Evolutionary conservation across 2,113 vertebrate genomes (phyloP).

Genomic region (Maccullochella peelii): DNA sequence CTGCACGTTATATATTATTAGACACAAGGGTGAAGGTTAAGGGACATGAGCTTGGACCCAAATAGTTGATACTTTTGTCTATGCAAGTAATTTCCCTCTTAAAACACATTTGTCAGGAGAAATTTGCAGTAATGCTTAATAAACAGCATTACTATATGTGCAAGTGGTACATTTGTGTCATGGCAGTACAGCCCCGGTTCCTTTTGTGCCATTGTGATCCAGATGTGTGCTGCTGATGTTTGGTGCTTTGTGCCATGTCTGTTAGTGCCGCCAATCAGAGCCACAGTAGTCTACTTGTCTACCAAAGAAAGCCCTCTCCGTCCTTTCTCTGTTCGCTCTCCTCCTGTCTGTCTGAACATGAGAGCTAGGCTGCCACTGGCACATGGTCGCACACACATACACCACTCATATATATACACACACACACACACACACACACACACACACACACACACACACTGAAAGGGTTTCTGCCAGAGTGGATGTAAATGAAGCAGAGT

Average conservation of each 20-base stretch:
- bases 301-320: slow-evolving; percentile 58
- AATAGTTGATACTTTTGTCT: slow-evolving; percentile 38
- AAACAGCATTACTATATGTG: background rate
- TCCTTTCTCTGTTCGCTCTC: slow-evolving; percentile 42
- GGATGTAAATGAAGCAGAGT: slow-evolving; percentile 75
- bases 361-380: slow-evolving; percentile 70
- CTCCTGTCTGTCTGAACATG: slow-evolving; percentile 55
- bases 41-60: slow-evolving; percentile 21
- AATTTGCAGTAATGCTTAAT: background rate
- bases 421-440: slow-evolving; percentile 21
- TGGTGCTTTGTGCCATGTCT: slow-evolving; percentile 61
- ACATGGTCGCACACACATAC: slow-evolving; percentile 57
- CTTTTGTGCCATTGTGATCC: slow-evolving; percentile 23
- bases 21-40: slow-evolving; percentile 38
- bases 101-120: background rate
- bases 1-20: slow-evolving; percentile 51
- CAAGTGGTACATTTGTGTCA: slow-evolving; percentile 8
- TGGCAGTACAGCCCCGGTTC: background rate
- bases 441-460: slow-evolving; percentile 15
- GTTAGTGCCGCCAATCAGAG: slow-evolving; percentile 45
- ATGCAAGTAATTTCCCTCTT: background rate
- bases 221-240: slow-evolving; percentile 65
- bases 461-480: slow-evolving; percentile 52
- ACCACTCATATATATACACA: too few relatives aligned
- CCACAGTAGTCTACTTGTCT: slow-evolving; percentile 72